Evolutionary conservation across 2,888 invertebrate genomes (phyloP).

Genomic region (Lysandra coridon): DNA sequence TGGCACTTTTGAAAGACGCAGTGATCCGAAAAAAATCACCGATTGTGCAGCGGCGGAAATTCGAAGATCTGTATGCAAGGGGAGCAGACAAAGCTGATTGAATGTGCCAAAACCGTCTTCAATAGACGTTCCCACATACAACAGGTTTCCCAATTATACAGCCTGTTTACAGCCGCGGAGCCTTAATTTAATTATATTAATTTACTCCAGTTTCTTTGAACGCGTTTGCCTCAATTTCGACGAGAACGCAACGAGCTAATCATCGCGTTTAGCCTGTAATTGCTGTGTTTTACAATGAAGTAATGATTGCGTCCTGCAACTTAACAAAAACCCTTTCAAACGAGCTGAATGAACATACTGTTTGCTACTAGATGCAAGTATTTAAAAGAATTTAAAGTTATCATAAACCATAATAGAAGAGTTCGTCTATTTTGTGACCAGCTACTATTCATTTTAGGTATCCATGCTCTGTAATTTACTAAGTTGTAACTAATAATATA

Average conservation of each 20-base stretch:
- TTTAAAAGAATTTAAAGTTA: no score
- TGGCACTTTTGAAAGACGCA: slow-evolving; percentile 42
- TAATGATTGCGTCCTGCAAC: background rate
- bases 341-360: background rate
- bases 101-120: slow-evolving; percentile 42
- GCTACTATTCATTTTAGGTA: background rate
- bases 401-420: no score
- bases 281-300: background rate
- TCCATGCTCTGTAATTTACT: background rate
- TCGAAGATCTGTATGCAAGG: slow-evolving; percentile 46
- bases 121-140: slow-evolving; percentile 40
- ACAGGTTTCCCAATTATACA: slow-evolving; percentile 44
- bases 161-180: slow-evolving; percentile 29
- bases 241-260: background rate
- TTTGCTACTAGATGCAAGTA: no score
- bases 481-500: background rate
- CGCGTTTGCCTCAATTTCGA: slow-evolving; percentile 33
- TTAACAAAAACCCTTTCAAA: background rate
- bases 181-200: slow-evolving; percentile 51
- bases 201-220: slow-evolving; percentile 45
- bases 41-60: slow-evolving; percentile 48
- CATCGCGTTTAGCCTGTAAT: background rate
- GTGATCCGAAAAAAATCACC: slow-evolving; percentile 45
- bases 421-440: no score
- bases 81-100: slow-evolving; percentile 44